phyloP scores from a whole-genome alignment of 2,797 vertebrate species.

The Poecilia wingei region DNA sequence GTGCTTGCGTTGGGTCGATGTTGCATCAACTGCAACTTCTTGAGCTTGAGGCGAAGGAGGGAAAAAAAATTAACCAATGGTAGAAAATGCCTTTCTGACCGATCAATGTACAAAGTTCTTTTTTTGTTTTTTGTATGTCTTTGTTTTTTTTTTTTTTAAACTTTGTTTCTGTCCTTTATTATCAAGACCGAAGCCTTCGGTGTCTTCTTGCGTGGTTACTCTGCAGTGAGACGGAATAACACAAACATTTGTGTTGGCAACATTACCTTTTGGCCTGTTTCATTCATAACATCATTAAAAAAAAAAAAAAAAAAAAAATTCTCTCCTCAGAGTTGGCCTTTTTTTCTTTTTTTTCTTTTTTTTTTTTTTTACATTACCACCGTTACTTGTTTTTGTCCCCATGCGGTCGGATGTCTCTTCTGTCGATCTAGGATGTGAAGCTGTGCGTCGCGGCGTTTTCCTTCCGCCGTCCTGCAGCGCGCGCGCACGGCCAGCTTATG shows the following conservation, averaged over 20 bases:
- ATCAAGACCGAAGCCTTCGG: conserved; percentile 79
- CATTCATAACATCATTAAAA: conserved; percentile 14
- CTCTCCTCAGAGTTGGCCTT: conserved; percentile 19
- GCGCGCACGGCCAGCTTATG: neutral
- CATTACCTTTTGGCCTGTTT: conserved; percentile 40
- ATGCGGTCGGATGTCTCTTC: neutral
- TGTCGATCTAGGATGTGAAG: conserved; percentile 9
- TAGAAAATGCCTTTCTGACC: conserved; percentile 73
- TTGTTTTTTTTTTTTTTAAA: neutral
- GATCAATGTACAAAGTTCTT: conserved; percentile 77
- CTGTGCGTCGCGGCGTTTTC: conserved; percentile 7
- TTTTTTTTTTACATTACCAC: conserved; percentile 11
- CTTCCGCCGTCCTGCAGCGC: conserved; percentile 9
- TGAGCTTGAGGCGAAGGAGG: conserved; percentile 6
- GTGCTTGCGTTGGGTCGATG: conserved; percentile 61
- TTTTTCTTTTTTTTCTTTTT: conserved; percentile 24
- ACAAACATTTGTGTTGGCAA: conserved; percentile 41
- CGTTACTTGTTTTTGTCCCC: conserved; percentile 8
- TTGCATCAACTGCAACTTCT: conserved; percentile 61
- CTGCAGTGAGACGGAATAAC: conserved; percentile 36
- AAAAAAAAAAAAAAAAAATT: neutral
- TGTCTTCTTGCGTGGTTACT: conserved; percentile 71
- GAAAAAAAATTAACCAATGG: conserved; percentile 45
- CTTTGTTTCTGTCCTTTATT: conserved; percentile 53
- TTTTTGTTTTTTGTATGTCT: conserved; percentile 61